phyloP scores from a whole-genome alignment of 2,797 vertebrate species.

The Rachycentron canadum region DNA sequence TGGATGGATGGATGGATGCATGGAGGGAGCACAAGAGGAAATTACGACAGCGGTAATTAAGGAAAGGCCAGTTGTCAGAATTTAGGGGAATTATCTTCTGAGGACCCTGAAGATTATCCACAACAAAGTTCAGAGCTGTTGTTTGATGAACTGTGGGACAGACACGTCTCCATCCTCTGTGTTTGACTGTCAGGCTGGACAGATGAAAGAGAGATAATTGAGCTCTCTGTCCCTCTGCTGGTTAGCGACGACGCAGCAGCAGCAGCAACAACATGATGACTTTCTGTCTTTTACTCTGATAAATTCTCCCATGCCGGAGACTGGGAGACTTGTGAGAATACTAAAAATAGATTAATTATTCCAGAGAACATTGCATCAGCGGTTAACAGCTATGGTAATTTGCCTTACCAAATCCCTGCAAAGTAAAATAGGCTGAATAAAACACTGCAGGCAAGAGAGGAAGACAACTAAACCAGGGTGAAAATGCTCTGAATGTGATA shows the following conservation, averaged over 20 bases:
- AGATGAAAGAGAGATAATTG: conserved; percentile 15
- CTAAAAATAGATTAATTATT: conserved; percentile 56
- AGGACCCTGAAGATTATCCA: background rate
- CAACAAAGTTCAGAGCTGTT: background rate
- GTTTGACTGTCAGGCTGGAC: background rate
- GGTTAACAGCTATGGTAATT: conserved; percentile 32
- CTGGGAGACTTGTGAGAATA: conserved; percentile 12
- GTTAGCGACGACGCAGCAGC: conserved; percentile 6
- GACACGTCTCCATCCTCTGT: background rate
- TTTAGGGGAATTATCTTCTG: no score
- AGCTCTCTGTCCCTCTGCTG: conserved; percentile 9
- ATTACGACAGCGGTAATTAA: background rate
- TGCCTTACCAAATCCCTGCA: conserved; percentile 5
- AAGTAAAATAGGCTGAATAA: conserved; percentile 19
- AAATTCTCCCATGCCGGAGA: conserved; percentile 4
- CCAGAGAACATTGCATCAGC: conserved; percentile 33
- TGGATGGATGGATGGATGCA: background rate
- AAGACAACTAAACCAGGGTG: background rate
- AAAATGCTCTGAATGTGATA: background rate
- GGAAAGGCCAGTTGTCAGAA: background rate
- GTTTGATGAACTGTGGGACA: background rate
- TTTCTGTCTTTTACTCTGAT: conserved; percentile 13
- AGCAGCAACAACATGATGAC: background rate
- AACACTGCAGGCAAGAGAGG: conserved; percentile 11
- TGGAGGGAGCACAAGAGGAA: background rate